Base-by-base conservation (phyloP, 2,797 vertebrate genomes). In the Hozukius guyotensis region DNA sequence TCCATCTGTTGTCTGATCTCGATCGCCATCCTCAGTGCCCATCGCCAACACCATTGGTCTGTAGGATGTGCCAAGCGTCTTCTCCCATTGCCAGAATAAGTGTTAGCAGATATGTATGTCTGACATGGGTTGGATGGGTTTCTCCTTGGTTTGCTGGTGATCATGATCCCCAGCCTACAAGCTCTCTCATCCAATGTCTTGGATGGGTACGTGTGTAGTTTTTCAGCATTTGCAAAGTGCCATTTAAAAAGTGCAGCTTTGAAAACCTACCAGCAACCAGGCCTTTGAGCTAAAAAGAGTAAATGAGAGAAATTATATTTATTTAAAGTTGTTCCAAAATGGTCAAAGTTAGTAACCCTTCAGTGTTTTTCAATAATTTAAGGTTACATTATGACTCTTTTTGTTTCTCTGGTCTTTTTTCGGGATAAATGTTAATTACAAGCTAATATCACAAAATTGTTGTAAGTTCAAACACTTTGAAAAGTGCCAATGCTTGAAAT, bases 401-500 rank as follows among this genome's bases (percentile, higher is more conserved):
- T 80, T 87, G 12, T 89, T 85, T 72, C 49, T 80, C 59, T 78
- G 46, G 59, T 84, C 60, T 53, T 87, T 84, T 84, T 69, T 63
- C 22, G 80, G 60, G 77, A 55, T 86, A 72, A 79, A 81, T 84
- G 78, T 90, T 65, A 88, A 90, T 80, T 66, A 77, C 55, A 62
- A 75, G 80, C 36, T 77, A 68, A 77, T 86, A 90, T 90, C 77
- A 81, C 78, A 88, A 82, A 93, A 86, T 88, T 87, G 85, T 93
- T 90, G 73, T 88, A 60, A 91, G 81, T 89, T 92, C 52, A 79
- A 87, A 72, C 87, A 81, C 85, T 82, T 84, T 91, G 72, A 87
- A 93, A 95, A 95, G 94, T 96, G 95, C 95, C 94, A 93, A 93
- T 92, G 93, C 91, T 95, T 94, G 87, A 96, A 94, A 96, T 96